Evolutionary conservation across 2,797 vertebrate genomes (phyloP).

Genomic region (Loris lydekkerianus): DNA sequence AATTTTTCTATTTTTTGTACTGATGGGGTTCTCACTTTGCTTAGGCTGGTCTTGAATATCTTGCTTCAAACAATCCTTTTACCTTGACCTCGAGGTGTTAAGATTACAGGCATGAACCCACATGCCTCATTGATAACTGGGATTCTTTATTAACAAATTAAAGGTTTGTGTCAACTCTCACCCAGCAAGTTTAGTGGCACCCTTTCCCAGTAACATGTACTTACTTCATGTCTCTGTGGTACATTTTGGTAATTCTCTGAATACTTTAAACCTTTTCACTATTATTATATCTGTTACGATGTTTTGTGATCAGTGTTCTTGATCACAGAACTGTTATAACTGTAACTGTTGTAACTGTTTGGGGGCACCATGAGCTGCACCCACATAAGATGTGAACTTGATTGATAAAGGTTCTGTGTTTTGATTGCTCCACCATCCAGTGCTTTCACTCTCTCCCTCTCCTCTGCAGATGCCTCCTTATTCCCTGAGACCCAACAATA

Average conservation of each 20-base stretch:
- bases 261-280: not conserved
- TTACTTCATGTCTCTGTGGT: not conserved
- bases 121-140: too few species aligned
- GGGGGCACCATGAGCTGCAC: not conserved
- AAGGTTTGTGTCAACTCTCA: not conserved
- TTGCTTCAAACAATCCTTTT: not conserved
- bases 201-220: not conserved
- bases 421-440: not conserved
- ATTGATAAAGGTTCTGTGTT: not conserved
- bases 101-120: too few species aligned
- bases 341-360: not conserved
- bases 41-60: not conserved
- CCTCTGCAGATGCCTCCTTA: not conserved
- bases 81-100: not conserved
- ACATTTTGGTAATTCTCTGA: not conserved
- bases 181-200: not conserved
- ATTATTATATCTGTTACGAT: not conserved
- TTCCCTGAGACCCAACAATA: not conserved
- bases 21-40: not conserved
- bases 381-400: not conserved
- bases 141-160: not conserved
- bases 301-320: not conserved
- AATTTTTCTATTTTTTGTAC: not conserved
- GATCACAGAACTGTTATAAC: not conserved
- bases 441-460: not conserved